Evolutionary conservation across 2,888 invertebrate species (phyloP), one percentile per base, ranked within the genome.

Genomic region (Apomyelois bistriatella): DNA sequence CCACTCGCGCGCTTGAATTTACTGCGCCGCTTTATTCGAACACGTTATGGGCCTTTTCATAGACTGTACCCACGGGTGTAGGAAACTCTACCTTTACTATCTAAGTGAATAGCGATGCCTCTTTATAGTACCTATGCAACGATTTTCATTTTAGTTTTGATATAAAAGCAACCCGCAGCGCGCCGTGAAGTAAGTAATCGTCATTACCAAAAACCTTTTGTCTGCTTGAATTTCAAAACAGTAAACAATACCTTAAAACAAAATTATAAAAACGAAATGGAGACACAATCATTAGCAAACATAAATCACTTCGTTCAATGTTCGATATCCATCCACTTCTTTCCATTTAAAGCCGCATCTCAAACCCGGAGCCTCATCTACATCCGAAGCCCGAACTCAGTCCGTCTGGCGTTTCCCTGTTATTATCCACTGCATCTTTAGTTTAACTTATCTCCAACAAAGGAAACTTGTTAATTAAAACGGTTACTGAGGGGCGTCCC

Each of bases 1-100:
- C 65, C 56, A 60, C 66, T 71, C 61, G 69, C 63, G 62, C 62
- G 59, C 58, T 66, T 60, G 59, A 75, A 83, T 83, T 83, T 80
- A 79, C 77, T 74, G 43, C 52, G 22, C 17, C 43, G 43, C 52
- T 52, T 37, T 36, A 36, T 42, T 32, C 35, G 43, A 43, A 35
- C 42, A 43, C 36, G 43, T 43, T 52, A 43, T 43, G 42, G 52
- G 30, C 40, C 28, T 52, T 52, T 52, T 52, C 40, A 41, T 50
- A 16, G 41, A 41, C 32, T 46, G 32, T 13, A 46, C 46, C 46
- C 46, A 46, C 46, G 46, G 46, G 46, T 46, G 48, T 48, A 37
- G 37, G 12, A 48, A 48, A 37, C 32, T 46, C 46, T 46, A 15
- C 46, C 32, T 32, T 43, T n/a, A 46, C 46, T 46, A 46, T 15